Base-by-base conservation (phyloP, 2,888 invertebrate genomes). In the Erpobdella octoculata region DNA sequence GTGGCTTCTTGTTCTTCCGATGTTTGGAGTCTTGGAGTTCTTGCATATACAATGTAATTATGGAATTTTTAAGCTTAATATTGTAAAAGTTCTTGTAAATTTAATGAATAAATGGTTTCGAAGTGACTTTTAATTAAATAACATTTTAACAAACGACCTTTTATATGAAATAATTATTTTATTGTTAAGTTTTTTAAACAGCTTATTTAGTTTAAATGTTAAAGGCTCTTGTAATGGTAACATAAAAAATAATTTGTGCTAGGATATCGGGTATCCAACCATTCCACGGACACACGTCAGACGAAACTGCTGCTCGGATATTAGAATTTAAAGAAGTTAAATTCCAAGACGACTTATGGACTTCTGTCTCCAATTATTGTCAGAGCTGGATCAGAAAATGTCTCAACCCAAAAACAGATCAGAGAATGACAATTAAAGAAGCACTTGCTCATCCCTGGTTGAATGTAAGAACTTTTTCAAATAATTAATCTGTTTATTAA, bases 11-110 rank as follows among this genome's bases (percentile, higher is more conserved):
- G 82, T 75, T 78, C 80, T 38, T 82, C 83, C 6, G 85, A 85
- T 76, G 82, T 85, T 83, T 85, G 85, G 85, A 84, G 83, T n/a
- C 79, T 84, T 12, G 85, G 85, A 66, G 83, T 84, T 4, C 80
- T 84, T 53, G 78, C 82, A 37, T 73, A 71, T 31, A 65, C 46
- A 8, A 31, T 71, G 70, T 70, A 28, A 64, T n/a, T n/a, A n/a
- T n/a, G n/a, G n/a, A n/a, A n/a, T n/a, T n/a, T n/a, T n/a, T n/a
- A n/a, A n/a, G n/a, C n/a, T n/a, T n/a, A n/a, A n/a, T n/a, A n/a
- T n/a, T n/a, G n/a, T n/a, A n/a, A n/a, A n/a, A n/a, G n/a, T n/a
- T n/a, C n/a, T n/a, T n/a, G n/a, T n/a, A n/a, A n/a, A n/a, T n/a
- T n/a, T n/a, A n/a, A n/a, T 8, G 6, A 12, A 28, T 12, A 58